Percentiles rank a stretch among this genome's conserved stretches.
These are phyloP conservation scores for Oncorhynchus tshawytscha DNA, from an alignment of 2,113 vertebrate genomes.

Conservation along the genomic window DNA sequence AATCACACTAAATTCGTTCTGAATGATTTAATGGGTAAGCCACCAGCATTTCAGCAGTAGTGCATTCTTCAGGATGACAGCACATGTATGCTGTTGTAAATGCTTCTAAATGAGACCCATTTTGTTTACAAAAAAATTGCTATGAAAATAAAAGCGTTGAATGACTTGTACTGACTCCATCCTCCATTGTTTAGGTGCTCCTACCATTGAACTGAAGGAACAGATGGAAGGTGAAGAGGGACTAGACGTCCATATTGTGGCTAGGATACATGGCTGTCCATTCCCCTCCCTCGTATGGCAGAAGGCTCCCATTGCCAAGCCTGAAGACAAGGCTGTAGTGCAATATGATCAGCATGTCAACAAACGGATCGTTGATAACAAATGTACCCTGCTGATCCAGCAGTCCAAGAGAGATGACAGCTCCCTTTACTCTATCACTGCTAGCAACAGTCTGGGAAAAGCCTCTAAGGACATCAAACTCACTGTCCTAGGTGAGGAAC, in stretches of 20 bases:
- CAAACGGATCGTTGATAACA: slow-evolving; percentile 87
- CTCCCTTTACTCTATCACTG: slow-evolving; percentile 87
- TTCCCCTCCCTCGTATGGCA: slow-evolving; percentile 93
- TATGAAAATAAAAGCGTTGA: too few species aligned
- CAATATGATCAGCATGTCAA: slow-evolving; percentile 89
- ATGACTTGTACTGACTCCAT: background rate
- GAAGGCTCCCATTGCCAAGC: slow-evolving; percentile 83
- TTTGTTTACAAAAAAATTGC: too few species aligned
- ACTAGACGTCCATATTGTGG: slow-evolving; percentile 87
- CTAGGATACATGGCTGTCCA: slow-evolving; percentile 91
- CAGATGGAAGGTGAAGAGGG: slow-evolving; percentile 91
- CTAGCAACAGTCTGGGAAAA: slow-evolving; percentile 88
- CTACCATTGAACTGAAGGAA: slow-evolving; percentile 88
- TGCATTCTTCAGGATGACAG: too few species aligned
- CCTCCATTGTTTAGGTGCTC: slow-evolving; percentile 77
- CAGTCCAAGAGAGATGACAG: slow-evolving; percentile 90
- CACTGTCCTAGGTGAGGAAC: slow-evolving; percentile 83
- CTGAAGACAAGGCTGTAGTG: slow-evolving; percentile 85
- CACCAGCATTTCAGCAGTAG: too few species aligned
- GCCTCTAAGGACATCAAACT: slow-evolving; percentile 90
- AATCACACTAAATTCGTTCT: too few species aligned
- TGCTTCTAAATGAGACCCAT: background rate
- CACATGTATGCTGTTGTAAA: background rate
- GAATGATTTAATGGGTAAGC: background rate
- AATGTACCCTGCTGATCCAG: slow-evolving; percentile 90